A percentile compares a stretch with the other conserved stretches of the same genome.
Evolutionary conservation across 1,140 invertebrate species (phyloP).

Genomic region (Aphidius ervi): DNA sequence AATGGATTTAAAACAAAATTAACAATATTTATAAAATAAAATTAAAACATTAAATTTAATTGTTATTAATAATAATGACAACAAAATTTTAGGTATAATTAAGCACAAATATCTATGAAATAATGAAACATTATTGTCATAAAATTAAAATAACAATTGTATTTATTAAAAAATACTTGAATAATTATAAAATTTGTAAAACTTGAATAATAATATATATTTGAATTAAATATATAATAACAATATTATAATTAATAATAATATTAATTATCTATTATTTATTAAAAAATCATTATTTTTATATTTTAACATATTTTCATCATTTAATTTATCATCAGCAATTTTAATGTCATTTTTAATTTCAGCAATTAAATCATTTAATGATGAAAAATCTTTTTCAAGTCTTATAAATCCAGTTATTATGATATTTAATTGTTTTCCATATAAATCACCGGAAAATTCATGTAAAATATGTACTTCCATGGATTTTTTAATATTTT

Average conservation of each 20-base stretch:
- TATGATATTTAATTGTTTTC: slow-evolving; percentile 70
- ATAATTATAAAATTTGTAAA: too few species aligned
- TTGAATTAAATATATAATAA: too few species aligned
- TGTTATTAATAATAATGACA: too few species aligned
- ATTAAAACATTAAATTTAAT: neutral
- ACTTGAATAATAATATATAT: too few species aligned
- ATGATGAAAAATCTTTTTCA: slow-evolving; percentile 76
- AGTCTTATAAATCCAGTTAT: slow-evolving; percentile 79
- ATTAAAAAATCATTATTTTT: slow-evolving; percentile 43
- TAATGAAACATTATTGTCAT: too few species aligned
- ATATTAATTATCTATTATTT: neutral
- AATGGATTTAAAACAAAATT: too few species aligned
- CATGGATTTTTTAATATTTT: slow-evolving; percentile 90
- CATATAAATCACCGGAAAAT: slow-evolving; percentile 87
- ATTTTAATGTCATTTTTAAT: slow-evolving; percentile 73
- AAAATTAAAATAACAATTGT: too few species aligned
- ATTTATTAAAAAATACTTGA: too few species aligned
- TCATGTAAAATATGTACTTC: slow-evolving; percentile 88
- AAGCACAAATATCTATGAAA: too few species aligned
- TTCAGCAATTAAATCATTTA: slow-evolving; percentile 71
- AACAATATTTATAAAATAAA: neutral
- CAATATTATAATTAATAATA: too few species aligned
- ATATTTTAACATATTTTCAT: slow-evolving; percentile 42
- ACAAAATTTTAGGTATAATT: too few species aligned
- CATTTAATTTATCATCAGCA: slow-evolving; percentile 58